A percentile compares a stretch with the other conserved stretches of the same genome.
Evolutionary conservation across 2,797 vertebrate species (phyloP).

Genomic region (Artibeus jamaicensis): DNA sequence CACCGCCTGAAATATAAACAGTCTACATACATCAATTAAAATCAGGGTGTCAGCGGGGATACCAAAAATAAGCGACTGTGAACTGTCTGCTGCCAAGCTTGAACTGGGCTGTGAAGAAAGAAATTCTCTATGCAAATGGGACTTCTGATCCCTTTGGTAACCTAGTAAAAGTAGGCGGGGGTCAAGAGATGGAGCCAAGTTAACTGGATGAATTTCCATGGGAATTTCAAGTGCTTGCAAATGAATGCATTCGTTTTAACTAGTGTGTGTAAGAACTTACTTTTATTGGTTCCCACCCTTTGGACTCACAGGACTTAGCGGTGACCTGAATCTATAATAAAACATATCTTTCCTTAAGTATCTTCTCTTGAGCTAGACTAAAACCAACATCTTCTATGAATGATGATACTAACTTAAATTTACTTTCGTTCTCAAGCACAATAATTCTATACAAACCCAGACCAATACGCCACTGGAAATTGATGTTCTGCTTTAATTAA

Average conservation of each 20-base stretch:
- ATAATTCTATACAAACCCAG: slow-evolving; percentile 36
- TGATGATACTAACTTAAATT: slow-evolving; percentile 1
- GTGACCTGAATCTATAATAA: not conserved
- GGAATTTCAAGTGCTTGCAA: not conserved
- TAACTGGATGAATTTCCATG: not conserved
- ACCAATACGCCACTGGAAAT: not conserved
- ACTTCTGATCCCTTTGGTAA: not conserved
- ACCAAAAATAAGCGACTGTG: not conserved
- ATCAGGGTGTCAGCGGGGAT: not conserved
- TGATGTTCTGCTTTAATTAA: slow-evolving; percentile 17
- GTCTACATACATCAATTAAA: not conserved
- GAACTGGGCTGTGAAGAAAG: not conserved
- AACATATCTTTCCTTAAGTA: not conserved
- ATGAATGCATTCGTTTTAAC: not conserved
- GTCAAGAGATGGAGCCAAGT: not conserved
- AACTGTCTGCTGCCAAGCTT: not conserved
- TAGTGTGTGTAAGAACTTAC: not conserved
- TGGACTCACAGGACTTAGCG: not conserved
- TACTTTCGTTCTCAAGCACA: slow-evolving; percentile 30
- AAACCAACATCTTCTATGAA: not conserved
- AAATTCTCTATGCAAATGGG: not conserved
- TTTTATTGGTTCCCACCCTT: not conserved
- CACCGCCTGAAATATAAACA: not conserved
- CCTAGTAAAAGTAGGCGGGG: not conserved
- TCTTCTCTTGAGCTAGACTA: not conserved